Percentiles rank a stretch among this genome's conserved stretches.
Conservation (phyloP, 2,113 vertebrate species). For the Neolamprologus falcicula region DNA sequence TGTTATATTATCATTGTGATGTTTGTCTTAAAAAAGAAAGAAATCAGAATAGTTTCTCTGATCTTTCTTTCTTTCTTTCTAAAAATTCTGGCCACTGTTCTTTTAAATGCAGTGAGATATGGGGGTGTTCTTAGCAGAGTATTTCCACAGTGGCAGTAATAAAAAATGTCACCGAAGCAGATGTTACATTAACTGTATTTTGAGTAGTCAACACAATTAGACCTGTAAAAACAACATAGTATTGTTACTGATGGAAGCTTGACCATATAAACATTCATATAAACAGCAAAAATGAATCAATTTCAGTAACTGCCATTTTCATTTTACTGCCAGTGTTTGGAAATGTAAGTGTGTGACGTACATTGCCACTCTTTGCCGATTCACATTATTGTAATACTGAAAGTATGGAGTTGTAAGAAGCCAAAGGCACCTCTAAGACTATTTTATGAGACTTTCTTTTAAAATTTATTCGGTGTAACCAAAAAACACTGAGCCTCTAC, state of each 20-base stretch:
- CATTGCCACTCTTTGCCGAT: neutral
- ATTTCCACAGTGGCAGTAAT: neutral
- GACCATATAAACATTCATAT: neutral
- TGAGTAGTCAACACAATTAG: neutral
- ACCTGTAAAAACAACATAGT: neutral
- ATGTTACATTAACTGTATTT: neutral
- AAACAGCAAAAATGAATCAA: neutral
- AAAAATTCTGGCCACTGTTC: neutral
- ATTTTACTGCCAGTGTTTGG: neutral
- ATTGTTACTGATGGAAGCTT: neutral
- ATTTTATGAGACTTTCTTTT: neutral
- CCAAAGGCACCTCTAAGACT: neutral
- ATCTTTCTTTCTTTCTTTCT: neutral
- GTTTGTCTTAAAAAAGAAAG: neutral
- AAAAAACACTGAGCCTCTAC: neutral
- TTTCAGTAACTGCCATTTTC: neutral
- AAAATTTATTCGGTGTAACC: neutral
- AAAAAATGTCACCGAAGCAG: neutral
- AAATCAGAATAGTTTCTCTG: neutral
- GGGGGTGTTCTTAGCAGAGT: neutral
- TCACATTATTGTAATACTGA: neutral
- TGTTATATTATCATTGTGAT: neutral
- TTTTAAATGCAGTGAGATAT: neutral
- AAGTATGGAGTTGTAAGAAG: neutral
- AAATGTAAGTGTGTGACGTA: neutral